Conservation (phyloP, 2,113 vertebrate species). For the Ictalurus furcatus region DNA sequence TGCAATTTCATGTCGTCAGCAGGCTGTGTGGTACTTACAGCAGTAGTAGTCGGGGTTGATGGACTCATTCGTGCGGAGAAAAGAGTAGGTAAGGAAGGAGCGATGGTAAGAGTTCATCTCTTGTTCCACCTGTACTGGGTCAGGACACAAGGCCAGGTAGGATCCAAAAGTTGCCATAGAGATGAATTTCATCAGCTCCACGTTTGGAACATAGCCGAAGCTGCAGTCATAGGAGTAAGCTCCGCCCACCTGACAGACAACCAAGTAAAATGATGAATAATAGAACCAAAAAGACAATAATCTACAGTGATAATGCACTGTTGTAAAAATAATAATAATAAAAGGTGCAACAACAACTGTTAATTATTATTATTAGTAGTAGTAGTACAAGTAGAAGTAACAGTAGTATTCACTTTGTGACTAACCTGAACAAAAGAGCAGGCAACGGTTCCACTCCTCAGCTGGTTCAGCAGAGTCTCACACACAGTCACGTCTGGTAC, state of each 20-base stretch:
- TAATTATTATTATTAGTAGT: neutral
- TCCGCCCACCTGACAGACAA: constrained; percentile 82
- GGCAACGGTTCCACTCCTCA: constrained; percentile 90
- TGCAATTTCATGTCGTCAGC: neutral
- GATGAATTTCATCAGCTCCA: constrained; percentile 98
- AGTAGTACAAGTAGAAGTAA: neutral
- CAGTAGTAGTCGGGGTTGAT: constrained; percentile 89
- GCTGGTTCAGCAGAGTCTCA: constrained; percentile 93
- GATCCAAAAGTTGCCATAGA: constrained; percentile 96
- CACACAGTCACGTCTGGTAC: constrained; percentile 95
- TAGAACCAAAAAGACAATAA: neutral
- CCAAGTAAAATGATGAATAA: neutral
- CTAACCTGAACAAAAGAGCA: constrained; percentile 96
- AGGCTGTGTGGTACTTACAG: constrained; percentile 39
- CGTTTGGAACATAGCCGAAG: constrained; percentile 95
- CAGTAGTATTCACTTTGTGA: neutral
- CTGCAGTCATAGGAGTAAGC: constrained; percentile 96
- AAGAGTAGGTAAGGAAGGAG: constrained; percentile 93
- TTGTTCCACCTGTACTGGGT: constrained; percentile 74
- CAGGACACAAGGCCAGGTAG: constrained; percentile 89
- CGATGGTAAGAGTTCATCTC: constrained; percentile 94
- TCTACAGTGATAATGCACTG: neutral
- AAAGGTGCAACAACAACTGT: neutral
- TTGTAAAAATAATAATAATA: neutral
- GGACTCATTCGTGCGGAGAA: constrained; percentile 88